Base-by-base conservation (phyloP, 2,113 vertebrate species). In the Poeciliopsis prolifica region DNA sequence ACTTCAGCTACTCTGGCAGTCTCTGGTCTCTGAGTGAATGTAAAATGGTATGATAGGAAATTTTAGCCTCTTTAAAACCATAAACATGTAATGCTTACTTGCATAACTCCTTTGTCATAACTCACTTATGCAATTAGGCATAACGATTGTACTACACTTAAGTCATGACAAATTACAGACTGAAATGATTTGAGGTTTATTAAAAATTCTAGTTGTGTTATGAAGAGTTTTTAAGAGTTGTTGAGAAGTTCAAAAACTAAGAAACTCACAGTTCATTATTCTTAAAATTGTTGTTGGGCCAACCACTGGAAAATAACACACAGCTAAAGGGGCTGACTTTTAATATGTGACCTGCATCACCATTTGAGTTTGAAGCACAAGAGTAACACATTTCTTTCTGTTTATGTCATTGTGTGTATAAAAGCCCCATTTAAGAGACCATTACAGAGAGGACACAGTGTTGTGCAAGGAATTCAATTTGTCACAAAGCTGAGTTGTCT, bases 401-500 rank as follows among this genome's bases (percentile, higher is more conserved):
- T 76, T 84, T 66, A 86, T 84, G 68, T 83, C 72, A 83, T 72
- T 81, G 68, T 81, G 72, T 68, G 28, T 79, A 24, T 65, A 80
- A 71, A 54, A 33, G 75, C 48, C 61, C 86, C 79, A 74, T 81
- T 86, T 68, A 82, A 69, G 70, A 78, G 19, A 74, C 72, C 67
- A 2, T 75, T 72, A 74, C 67, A 74, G 65, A 74, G 75, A 29
- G 31, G 62, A 68, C 42, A 60, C 61, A 68, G 67, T 82, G 77
- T 87, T 86, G 70, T 65, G 65, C 71, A 76, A 74, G 67, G 77
- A 77, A 88, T 48, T 81, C 60, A 31, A 77, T 86, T 86, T 72
- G 44, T 44, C 26, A 42, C 48, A 24, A 72, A 77, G 73, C 65
- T 17, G 0, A 48, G 33, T 64, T 24, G 7, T 78, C 8, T 14